Evolutionary conservation across 2,113 vertebrate genomes (phyloP).

Genomic region (Perognathus longimembris): DNA sequence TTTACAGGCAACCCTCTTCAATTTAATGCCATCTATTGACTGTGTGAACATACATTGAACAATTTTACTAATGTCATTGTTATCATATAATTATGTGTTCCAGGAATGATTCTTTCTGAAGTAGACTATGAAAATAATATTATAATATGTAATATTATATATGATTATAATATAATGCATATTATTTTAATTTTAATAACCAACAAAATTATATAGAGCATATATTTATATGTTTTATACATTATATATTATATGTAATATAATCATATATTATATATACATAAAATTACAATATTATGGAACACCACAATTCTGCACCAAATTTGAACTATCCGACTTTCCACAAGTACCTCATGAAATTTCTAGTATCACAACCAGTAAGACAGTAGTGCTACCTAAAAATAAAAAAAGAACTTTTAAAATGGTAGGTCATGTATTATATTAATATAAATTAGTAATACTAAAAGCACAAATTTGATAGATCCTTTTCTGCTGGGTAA

Average conservation of each 20-base stretch:
- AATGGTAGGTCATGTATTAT: neutral
- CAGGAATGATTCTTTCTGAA: neutral
- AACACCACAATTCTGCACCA: neutral
- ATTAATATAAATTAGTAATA: neutral
- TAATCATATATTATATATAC: too few species aligned
- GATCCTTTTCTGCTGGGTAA: neutral
- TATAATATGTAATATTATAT: too few species aligned
- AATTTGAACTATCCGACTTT: neutral
- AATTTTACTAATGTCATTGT: neutral
- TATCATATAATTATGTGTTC: slow-evolving; percentile 36
- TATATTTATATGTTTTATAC: too few species aligned
- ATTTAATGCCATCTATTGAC: slow-evolving; percentile 7
- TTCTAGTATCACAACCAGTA: neutral
- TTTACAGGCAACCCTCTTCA: neutral
- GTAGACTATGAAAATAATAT: slow-evolving; percentile 1
- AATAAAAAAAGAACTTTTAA: neutral
- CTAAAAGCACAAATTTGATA: neutral
- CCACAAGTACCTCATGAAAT: neutral
- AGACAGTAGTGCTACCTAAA: neutral
- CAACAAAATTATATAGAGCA: too few species aligned
- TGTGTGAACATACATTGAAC: neutral
- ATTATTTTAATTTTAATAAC: too few species aligned
- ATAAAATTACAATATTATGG: neutral
- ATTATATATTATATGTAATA: too few species aligned
- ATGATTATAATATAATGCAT: too few species aligned